These are phyloP conservation scores for Nomada hirtipes DNA, from an alignment of 2,888 invertebrate genomes.

Conservation along the genomic window DNA sequence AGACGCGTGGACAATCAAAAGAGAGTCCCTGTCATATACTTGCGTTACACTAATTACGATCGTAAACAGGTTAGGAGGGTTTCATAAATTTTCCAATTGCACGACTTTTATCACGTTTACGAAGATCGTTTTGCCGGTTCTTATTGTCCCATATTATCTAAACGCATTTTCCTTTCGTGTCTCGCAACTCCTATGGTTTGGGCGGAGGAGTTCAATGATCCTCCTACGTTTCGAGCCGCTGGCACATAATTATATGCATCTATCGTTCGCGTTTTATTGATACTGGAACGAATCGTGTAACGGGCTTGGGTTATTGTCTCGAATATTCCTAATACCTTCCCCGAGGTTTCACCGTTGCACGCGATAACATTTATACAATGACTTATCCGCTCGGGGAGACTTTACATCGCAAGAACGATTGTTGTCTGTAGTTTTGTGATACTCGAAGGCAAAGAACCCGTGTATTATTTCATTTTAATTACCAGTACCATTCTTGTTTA, in stretches of 20 bases:
- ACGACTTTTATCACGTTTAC: slow-evolving; percentile 21
- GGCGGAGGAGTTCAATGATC: background rate
- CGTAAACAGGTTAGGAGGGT: slow-evolving; percentile 6
- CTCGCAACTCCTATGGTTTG: background rate
- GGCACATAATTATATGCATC: slow-evolving; percentile 26
- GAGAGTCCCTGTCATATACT: background rate
- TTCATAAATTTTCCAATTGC: slow-evolving; percentile 10
- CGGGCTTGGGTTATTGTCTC: slow-evolving; percentile 20
- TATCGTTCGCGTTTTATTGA: slow-evolving; percentile 31
- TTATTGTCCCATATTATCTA: background rate
- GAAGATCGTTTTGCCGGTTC: background rate
- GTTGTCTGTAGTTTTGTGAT: no score
- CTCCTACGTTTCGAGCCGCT: background rate
- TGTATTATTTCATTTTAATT: background rate
- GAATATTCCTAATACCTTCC: slow-evolving; percentile 14
- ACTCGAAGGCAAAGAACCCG: no score
- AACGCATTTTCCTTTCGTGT: slow-evolving; percentile 1
- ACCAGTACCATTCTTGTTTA: background rate
- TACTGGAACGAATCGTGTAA: slow-evolving; percentile 26
- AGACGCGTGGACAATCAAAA: background rate
- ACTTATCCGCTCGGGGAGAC: background rate
- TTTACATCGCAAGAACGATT: no score
- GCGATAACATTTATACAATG: slow-evolving; percentile 1
- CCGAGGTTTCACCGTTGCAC: background rate
- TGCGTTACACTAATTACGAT: background rate